A percentile compares a stretch with the other conserved stretches of the same genome.
Evolutionary conservation across 2,113 vertebrate species (phyloP).

Genomic region (Brachionichthys hirsutus): DNA sequence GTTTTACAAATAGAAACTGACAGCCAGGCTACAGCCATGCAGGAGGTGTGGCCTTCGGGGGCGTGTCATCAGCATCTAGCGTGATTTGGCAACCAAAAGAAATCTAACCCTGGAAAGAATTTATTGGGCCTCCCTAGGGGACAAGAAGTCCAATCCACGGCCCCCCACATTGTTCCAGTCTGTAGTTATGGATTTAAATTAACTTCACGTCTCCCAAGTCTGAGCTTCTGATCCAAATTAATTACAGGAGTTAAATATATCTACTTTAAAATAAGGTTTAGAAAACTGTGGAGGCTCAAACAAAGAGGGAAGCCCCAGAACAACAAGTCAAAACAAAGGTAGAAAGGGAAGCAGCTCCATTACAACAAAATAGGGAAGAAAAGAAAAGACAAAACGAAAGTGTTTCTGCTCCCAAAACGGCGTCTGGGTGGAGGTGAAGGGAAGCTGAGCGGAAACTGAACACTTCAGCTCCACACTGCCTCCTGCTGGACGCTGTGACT

Average conservation of each 20-base stretch:
- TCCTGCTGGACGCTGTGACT: not conserved
- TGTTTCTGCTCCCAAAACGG: slow-evolving; percentile 20
- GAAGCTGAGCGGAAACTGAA: slow-evolving; percentile 40
- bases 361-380: no score
- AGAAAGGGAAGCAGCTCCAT: no score
- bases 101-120: no score
- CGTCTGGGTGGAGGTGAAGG: slow-evolving; percentile 1
- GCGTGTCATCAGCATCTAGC: no score
- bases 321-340: no score
- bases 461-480: slow-evolving; percentile 22
- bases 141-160: no score
- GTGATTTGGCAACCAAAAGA: no score
- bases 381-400: not conserved
- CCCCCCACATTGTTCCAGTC: no score
- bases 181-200: not conserved
- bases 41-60: not conserved
- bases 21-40: slow-evolving; percentile 34
- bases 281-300: no score
- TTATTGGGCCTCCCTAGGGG: no score
- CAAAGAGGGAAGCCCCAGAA: no score
- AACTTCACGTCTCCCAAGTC: not conserved
- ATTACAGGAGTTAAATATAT: not conserved
- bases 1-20: not conserved
- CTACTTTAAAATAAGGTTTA: no score
- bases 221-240: not conserved